Base-by-base conservation (phyloP, 1,140 invertebrate genomes). In the Bombus vancouverensis region DNA sequence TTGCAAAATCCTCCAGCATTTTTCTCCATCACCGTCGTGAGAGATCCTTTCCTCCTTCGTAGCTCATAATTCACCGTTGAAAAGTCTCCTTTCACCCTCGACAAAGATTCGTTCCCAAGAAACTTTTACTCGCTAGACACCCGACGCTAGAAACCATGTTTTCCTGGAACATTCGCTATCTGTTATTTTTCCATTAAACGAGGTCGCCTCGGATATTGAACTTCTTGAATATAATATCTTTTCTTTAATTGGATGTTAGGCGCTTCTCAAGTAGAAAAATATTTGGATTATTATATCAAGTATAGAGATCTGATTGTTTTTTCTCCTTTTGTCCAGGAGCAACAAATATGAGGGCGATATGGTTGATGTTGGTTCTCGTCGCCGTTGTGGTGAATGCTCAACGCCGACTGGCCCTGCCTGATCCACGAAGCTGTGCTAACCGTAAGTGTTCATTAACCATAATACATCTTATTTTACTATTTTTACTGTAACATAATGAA, bases 391-490 rank as follows among this genome's bases (percentile, higher is more conserved):
- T 97, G 70, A 94, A 97, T 85, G 98, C 97, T 78, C 98, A 98
- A 95, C 96, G 98, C 89, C 96, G 98, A 88, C 96, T 98, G 75
- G 98, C 98, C 44, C 95, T 98, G 88, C 98, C 98, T 71, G 98
- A 98, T 96, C 97, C 98, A 62, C 96, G 97, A 92, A 98, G 97
- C 94, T 98, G 98, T 95, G 96, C 97, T 76, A 98, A 98, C 93
- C 96, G 98, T 98, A 96, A 96, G 97, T 97, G 89, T 86, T 71
- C n/a, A 34, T 37, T 28, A 28, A 28, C 4, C 25, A 13, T 12
- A 28, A 25, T 37, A 25, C 0, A 39, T 39, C 12, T 39, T 71
- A 71, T 12, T 57, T 3, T 34, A 10, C n/a, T 9, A 37, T 77
- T 77, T 53, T 37, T 34, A 25, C 10, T n/a, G 47, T 28, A 22